phyloP scores from a whole-genome alignment of 1,140 invertebrate species.

The Phymorhynchus buccinoides region DNA sequence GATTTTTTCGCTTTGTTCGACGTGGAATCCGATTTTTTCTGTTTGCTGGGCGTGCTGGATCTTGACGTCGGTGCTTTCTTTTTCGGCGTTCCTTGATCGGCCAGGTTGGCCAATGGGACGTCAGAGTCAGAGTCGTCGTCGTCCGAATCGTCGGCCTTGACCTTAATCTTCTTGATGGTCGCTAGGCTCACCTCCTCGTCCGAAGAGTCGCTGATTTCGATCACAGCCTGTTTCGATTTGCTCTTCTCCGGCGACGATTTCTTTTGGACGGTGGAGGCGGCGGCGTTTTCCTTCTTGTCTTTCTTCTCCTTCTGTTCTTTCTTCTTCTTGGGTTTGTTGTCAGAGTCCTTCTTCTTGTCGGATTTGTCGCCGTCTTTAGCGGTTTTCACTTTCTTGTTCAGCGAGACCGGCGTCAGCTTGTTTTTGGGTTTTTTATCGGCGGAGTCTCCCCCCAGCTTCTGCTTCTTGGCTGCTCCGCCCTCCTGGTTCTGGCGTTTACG shows the following conservation, averaged over 20 bases:
- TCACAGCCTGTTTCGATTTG: constrained; percentile 43
- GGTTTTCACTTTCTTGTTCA: constrained; percentile 48
- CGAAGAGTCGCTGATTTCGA: constrained; percentile 36
- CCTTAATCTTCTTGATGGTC: constrained; percentile 38
- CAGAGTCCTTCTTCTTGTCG: constrained; percentile 34
- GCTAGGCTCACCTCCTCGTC: constrained; percentile 37
- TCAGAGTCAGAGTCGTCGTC: constrained; percentile 53
- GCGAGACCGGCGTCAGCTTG: constrained; percentile 21
- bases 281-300: constrained; percentile 36
- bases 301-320: constrained; percentile 47
- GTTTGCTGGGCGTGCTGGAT: neutral
- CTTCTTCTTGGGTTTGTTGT: constrained; percentile 50
- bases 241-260: constrained; percentile 38
- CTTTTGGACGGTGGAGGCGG: constrained; percentile 44
- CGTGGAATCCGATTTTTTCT: constrained; percentile 24
- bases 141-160: constrained; percentile 31
- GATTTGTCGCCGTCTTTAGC: neutral
- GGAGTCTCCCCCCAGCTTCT: constrained; percentile 46
- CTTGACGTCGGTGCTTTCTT: constrained; percentile 25
- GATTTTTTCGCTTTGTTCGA: constrained; percentile 23
- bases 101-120: constrained; percentile 50
- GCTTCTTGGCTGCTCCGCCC: constrained; percentile 48
- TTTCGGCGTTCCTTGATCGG: constrained; percentile 40
- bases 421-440: constrained; percentile 47
- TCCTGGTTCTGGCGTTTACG: constrained; percentile 47